Percentiles rank a stretch among this genome's conserved stretches.
phyloP scores from a whole-genome alignment of 2,888 invertebrate species.

The Bellardia bayeri region DNA sequence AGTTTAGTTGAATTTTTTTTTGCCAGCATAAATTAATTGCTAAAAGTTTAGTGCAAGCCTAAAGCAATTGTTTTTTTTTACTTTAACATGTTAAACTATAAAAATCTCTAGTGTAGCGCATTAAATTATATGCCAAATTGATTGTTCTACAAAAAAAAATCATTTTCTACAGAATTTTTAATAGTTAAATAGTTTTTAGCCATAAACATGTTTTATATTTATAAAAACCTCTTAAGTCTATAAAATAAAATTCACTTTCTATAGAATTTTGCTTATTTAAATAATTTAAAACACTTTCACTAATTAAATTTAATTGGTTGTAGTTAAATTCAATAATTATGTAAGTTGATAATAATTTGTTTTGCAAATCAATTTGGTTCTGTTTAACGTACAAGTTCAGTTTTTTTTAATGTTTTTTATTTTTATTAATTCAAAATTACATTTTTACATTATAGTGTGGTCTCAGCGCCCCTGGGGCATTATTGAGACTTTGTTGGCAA shows the following conservation, averaged over 20 bases:
- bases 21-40: conserved; percentile 1
- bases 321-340: not conserved
- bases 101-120: not conserved
- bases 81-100: not conserved
- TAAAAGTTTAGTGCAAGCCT: not conserved
- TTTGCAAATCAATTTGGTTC: not conserved
- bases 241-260: not conserved
- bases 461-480: no score
- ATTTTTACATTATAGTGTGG: no score
- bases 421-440: no score
- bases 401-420: no score
- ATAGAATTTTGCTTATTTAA: not conserved
- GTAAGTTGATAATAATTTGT: not conserved
- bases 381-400: no score
- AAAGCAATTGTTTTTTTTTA: not conserved
- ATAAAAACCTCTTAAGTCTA: no score
- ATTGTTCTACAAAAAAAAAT: not conserved
- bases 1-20: not conserved
- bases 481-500: no score
- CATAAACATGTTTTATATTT: no score
- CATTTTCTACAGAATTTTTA: not conserved
- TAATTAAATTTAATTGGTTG: not conserved
- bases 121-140: not conserved
- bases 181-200: not conserved
- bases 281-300: not conserved